Evolutionary conservation across 1,140 invertebrate genomes (phyloP).

Genomic region (Bradynema listronoti): DNA sequence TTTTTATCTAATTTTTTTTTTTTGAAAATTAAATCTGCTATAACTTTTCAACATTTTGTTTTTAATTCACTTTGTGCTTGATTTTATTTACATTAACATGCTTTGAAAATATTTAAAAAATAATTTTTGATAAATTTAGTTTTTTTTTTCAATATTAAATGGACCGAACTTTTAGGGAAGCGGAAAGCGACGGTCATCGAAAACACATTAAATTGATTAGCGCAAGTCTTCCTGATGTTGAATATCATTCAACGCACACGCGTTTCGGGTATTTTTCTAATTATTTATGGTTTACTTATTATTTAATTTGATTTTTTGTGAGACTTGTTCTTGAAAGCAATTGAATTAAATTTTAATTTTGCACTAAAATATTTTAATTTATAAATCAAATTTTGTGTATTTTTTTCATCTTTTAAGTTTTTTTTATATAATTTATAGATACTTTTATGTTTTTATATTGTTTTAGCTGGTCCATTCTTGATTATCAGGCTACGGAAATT

Average conservation of each 20-base stretch:
- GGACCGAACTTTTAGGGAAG: neutral
- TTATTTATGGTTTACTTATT: too few relatives aligned
- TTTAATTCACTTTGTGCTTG: neutral
- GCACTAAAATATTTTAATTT: too few relatives aligned
- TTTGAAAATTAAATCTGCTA: too few relatives aligned
- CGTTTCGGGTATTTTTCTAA: conserved; percentile 41
- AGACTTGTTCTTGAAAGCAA: conserved; percentile 30
- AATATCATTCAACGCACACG: conserved; percentile 21
- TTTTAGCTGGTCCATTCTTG: conserved; percentile 40
- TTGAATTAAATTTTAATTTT: neutral
- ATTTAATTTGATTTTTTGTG: neutral
- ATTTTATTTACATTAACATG: neutral
- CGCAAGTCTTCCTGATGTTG: conserved; percentile 40
- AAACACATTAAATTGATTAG: conserved; percentile 33
- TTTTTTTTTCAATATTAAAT: neutral
- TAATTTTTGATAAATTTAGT: neutral
- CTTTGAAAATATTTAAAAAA: too few relatives aligned
- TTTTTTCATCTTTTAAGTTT: too few relatives aligned
- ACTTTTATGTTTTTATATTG: conserved; percentile 1
- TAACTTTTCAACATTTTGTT: neutral
- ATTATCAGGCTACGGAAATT: conserved; percentile 43
- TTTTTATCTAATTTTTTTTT: conserved; percentile 10
- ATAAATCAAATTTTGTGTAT: too few relatives aligned
- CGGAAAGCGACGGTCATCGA: conserved; percentile 16
- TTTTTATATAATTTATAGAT: neutral